Base-by-base conservation (phyloP, 2,888 invertebrate species). In the Caenorhabditis drosophilae region DNA sequence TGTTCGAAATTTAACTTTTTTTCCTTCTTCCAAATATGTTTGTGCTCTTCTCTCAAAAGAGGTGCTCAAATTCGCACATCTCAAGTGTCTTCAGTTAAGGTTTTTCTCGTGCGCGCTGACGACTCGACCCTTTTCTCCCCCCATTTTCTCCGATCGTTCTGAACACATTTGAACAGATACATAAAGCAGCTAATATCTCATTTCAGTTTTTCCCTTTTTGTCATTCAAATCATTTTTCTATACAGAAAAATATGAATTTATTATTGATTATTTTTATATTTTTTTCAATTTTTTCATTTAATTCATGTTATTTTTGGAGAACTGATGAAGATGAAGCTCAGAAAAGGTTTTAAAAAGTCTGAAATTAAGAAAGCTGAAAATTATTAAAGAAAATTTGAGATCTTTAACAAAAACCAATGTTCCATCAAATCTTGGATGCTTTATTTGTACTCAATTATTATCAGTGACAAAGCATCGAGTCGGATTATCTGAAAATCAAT, bases 401-500 rank as follows among this genome's bases (percentile, higher is more conserved):
- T 41, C 38, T 16, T 35, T 49, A 2, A 22, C 63, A n/a, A 20
- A 45, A 12, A 41, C 40, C 18, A 50, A 54, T 27, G 49, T 55
- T 18, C 58, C 72, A 2, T 70, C 73, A 6, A 76, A 76, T 42
- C 61, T 78, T 4, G 78, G 77, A 1, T 78, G 78, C 50, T 78
- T 77, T 58, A 64, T 78, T 48, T 78, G 78, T 53, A 71, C 75
- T 18, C 78, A 78, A 42, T 54, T 78, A 9, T 50, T 78, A 42
- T 67, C 76, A 1, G 77, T 77, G 20, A 76, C 77, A n/a, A 71
- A 75, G 41, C 73, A 78, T 35, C 63, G 78, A 22, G 77, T 77
- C 9, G 77, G 76, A 34, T 53, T 78, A 9, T 71, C 70, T 36
- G 76, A 78, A 49, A 71, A 73, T 38, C 78, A 78, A 45, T 60